Conservation (phyloP, 2,888 invertebrate species). For the Spodoptera littoralis region DNA sequence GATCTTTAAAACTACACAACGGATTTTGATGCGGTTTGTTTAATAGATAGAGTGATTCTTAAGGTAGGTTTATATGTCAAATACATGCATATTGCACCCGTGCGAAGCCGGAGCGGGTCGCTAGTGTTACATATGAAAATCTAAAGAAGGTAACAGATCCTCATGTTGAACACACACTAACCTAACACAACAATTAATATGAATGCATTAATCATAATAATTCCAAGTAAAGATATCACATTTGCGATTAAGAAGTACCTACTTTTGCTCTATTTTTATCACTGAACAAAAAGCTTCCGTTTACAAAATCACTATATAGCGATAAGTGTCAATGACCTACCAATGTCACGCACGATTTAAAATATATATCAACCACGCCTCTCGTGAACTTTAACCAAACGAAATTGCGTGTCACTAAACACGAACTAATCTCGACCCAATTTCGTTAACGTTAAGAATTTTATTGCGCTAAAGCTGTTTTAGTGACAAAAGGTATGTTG, state of each 20-base stretch:
- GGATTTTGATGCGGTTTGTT: too few relatives aligned
- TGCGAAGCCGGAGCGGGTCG: too few relatives aligned
- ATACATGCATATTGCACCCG: too few relatives aligned
- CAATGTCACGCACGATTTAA: constrained; percentile 56
- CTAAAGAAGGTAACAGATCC: too few relatives aligned
- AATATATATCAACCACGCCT: constrained; percentile 40
- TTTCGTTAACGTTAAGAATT: constrained; percentile 19
- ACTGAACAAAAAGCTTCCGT: constrained; percentile 30
- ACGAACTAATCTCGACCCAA: constrained; percentile 40
- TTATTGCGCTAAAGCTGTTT: constrained; percentile 27
- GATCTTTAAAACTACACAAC: too few relatives aligned
- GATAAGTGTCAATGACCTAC: constrained; percentile 47
- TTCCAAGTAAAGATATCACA: not conserved
- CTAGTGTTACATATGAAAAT: too few relatives aligned
- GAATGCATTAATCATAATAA: too few relatives aligned
- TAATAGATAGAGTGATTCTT: too few relatives aligned
- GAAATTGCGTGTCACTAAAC: constrained; percentile 42
- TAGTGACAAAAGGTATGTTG: constrained; percentile 57
- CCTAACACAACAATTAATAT: too few relatives aligned
- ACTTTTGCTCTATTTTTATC: constrained; percentile 10
- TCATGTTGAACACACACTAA: too few relatives aligned
- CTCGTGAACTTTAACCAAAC: constrained; percentile 46
- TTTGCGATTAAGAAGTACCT: not conserved
- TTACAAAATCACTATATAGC: constrained; percentile 5
- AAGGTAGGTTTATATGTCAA: too few relatives aligned